Base-by-base conservation (phyloP, 92 coral and sea anemone species). In the Chrysogorgia sp. region DNA sequence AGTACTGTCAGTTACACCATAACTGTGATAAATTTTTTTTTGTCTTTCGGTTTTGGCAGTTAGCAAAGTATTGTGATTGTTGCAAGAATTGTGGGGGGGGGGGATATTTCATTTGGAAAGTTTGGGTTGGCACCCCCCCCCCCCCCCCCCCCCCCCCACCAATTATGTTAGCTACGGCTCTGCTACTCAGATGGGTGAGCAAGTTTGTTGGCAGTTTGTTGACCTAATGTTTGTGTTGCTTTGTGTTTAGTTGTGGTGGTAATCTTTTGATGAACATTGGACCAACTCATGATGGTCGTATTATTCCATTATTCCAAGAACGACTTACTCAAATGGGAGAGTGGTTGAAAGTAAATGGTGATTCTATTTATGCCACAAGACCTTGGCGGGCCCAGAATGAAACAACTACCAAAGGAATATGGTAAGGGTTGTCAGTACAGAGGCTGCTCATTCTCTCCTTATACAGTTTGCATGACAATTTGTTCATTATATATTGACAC, bases 341-440 rank as follows among this genome's bases (percentile, higher is more conserved):
- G 45, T 92, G 97, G 97, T 80, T 92, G 58, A 57, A 64, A 8
- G 82, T 92, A 30, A 92, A 92, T 58, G 97, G 97, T 23, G 94
- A 90, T 50, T 88, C 94, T 45, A 92, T 92, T 29, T 92, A 92
- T 40, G 78, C 82, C 34, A 75, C 90, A 30, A 69, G 64, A 59
- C 94, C 94, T 4, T 92, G 94, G 94, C 84, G 90, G 63, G 89
- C 81, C 1, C 97, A 92, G 83, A 92, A 90, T 35, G 97, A 92
- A 56, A 79, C 94, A 0, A 41, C 86, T 30, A 78, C 91, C 55
- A 60, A 83, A 40, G 71, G 87, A 35, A 85, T 92, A 17, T 92
- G 97, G 97, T 96, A 70, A 78, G 89, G 62, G 7, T 47, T 47
- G n/a, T 12, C 25, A 32, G 20, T 2, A 10, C 2, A 23, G 20